These are phyloP conservation scores for Rambutsinella grinnellia DNA, from an alignment of 2,888 invertebrate species.

Conservation along the genomic window DNA sequence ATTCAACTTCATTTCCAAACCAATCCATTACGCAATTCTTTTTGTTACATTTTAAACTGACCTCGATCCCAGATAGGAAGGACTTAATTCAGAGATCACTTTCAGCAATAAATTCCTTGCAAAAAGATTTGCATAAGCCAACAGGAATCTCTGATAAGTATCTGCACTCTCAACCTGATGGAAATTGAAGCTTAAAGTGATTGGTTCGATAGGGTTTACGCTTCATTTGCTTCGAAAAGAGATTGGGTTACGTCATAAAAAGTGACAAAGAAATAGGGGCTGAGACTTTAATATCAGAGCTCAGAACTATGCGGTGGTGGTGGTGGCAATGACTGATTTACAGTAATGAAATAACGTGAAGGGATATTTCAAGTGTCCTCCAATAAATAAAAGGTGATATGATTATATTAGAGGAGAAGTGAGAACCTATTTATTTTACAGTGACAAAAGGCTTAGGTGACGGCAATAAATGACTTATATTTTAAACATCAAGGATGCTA, in stretches of 20 bases:
- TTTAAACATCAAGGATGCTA: no score
- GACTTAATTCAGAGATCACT: slow-evolving; percentile 31
- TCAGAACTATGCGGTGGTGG: not conserved
- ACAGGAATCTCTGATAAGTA: slow-evolving; percentile 36
- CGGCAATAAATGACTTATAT: no score
- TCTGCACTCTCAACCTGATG: slow-evolving; percentile 7
- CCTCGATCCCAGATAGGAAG: not conserved
- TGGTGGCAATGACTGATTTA: not conserved
- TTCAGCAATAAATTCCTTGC: slow-evolving; percentile 9
- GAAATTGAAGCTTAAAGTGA: not conserved
- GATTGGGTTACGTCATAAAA: not conserved
- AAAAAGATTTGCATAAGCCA: slow-evolving; percentile 21
- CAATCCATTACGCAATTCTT: no score
- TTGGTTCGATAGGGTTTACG: not conserved
- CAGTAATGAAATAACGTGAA: not conserved
- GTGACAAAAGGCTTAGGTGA: not conserved
- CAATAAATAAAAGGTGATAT: no score
- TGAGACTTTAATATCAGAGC: not conserved
- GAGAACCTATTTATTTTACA: not conserved
- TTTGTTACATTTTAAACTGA: no score
- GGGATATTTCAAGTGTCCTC: no score
- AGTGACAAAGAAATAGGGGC: not conserved
- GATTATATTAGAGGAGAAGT: no score
- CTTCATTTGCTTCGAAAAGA: not conserved
- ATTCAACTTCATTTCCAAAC: no score